Evolutionary conservation across 2,797 vertebrate genomes (phyloP), one percentile per base, ranked within the genome.

Genomic region (Acrocephalus scirpaceus): DNA sequence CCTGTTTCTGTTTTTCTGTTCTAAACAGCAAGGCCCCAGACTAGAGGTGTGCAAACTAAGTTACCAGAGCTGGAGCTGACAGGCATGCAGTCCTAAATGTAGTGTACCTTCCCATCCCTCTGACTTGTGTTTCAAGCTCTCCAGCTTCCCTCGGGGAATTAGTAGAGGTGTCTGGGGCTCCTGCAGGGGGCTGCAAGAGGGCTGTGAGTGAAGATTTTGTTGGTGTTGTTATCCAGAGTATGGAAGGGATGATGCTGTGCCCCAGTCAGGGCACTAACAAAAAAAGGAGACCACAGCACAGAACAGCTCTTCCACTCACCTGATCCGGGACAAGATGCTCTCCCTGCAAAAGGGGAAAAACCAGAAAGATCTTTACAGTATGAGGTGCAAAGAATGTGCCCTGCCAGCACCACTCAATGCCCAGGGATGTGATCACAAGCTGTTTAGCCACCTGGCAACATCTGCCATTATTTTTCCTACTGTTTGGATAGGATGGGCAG

Each of bases 221-320:
- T 72, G 44, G 13, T 72, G 45, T 14, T 23, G 4, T 40, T 42
- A 45, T 15, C 15, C 10, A 44, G 57, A 54, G 12, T n/a, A 45
- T 3, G 15, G 60, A 76, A 87, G 20, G 18, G 36, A 61, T 7
- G 65, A 32, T n/a, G 23, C 53, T 88, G 61, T 75, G 62, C n/a
- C 25, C 20, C 48, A 64, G 0, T 9, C 15, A 62, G 11, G 9
- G 8, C 27, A 17, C 23, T 84, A 38, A 79, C 50, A 40, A 34
- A 51, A 85, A 75, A n/a, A 44, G 5, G 21, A 71, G 27, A 30
- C 6, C 3, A 13, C 23, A 73, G 48, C 45, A 79, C 1, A 42
- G 50, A 87, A 22, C 19, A 74, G 53, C 20, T 54, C 6, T 80
- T 94, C 57, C 29, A 96, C 93, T 94, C 44, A 96, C 96, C 95